A percentile compares a stretch with the other conserved stretches of the same genome.
These are phyloP conservation scores for Ligdia adustata DNA, from an alignment of 2,888 invertebrate species.

Conservation along the genomic window DNA sequence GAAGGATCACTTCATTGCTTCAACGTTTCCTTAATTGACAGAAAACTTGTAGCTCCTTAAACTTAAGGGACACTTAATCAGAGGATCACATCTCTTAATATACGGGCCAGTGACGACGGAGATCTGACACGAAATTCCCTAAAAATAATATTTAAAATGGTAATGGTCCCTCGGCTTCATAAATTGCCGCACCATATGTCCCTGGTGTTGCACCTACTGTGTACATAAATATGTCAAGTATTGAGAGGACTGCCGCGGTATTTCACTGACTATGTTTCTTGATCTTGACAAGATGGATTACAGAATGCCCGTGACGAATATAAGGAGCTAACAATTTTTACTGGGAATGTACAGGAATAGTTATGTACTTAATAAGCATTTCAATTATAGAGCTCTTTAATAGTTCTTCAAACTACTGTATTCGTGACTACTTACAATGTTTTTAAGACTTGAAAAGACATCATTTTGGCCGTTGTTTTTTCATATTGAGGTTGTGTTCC, in stretches of 20 bases:
- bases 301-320: conserved; percentile 30
- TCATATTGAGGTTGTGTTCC: too few relatives aligned
- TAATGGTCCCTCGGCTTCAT: conserved; percentile 81
- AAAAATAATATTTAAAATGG: conserved; percentile 85
- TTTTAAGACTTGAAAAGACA: too few relatives aligned
- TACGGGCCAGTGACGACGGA: conserved; percentile 79
- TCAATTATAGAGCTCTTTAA: too few relatives aligned
- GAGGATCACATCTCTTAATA: conserved; percentile 82
- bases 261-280: conserved; percentile 54
- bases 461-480: too few relatives aligned
- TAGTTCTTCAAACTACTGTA: too few relatives aligned
- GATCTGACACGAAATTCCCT: conserved; percentile 84
- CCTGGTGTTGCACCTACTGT: conserved; percentile 79
- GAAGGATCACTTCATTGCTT: conserved; percentile 38
- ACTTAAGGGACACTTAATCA: conserved; percentile 77
- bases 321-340: too few relatives aligned
- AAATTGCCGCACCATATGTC: conserved; percentile 83
- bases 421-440: too few relatives aligned
- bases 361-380: too few relatives aligned
- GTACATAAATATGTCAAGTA: conserved; percentile 83
- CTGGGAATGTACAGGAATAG: too few relatives aligned
- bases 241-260: conserved; percentile 72
- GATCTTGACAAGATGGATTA: conserved; percentile 51
- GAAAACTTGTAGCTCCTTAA: conserved; percentile 66
- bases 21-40: conserved; percentile 74